Base-by-base conservation (phyloP, 1,140 invertebrate species). In the Drosophila chauvacae region DNA sequence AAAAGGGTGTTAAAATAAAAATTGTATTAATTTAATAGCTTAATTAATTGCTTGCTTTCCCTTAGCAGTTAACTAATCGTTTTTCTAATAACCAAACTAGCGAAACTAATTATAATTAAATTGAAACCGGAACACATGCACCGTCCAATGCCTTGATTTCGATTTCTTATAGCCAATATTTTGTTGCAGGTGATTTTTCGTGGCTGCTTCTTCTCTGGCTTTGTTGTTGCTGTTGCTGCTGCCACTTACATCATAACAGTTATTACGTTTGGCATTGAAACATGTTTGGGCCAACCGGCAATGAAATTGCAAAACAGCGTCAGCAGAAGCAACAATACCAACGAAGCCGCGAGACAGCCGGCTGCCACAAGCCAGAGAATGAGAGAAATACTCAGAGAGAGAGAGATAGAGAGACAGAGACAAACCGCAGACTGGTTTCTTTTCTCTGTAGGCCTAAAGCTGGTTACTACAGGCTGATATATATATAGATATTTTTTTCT, bases 191-290 rank as follows among this genome's bases (percentile, higher is more conserved):
- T 69, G 65, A 50, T 62, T 68, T 45, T 64, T 62, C n/a, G 28
- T 53, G n/a, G 33, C 64, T 23, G n/a, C 58, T 37, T 45, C 30
- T 51, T 37, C 50, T 77, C 37, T 41, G 39, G 35, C 42, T 57
- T 11, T 68, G 55, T 11, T 55, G 44, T 13, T 58, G 51, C 26
- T 76, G 66, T 26, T 76, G 66, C 44, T 65, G 63, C 53, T 51
- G 45, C 66, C 56, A 90, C 85, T 90, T 90, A 90, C 86, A 90
- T 90, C 86, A 90, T 90, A 88, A 85, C 85, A 69, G 88, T 88
- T 88, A 91, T 91, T 91, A 90, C 90, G 85, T 91, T 91, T 91
- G 88, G 81, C 88, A 91, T 91, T 91, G 88, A 90, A 90, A 84
- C 83, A 84, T 70, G 83, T 81, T 87, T 88, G 63, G 53, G 72